Conservation (phyloP, 2,113 vertebrate genomes). For the Pseudonaja textilis region DNA sequence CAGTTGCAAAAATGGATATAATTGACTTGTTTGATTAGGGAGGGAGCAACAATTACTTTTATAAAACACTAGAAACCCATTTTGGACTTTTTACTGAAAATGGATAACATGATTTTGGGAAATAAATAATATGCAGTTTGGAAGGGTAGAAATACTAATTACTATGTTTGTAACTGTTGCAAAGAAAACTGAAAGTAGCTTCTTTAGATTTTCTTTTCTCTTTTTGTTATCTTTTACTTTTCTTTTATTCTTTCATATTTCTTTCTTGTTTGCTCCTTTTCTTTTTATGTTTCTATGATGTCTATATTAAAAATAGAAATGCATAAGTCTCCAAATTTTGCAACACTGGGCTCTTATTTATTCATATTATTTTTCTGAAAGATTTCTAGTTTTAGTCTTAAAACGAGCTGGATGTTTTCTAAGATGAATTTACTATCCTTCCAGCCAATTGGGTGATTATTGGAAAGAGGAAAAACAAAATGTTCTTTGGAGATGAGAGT, state of each 20-base stretch:
- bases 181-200: background rate
- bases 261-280: background rate
- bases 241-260: background rate
- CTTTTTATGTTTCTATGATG: background rate
- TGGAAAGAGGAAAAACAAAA: slow-evolving; percentile 47
- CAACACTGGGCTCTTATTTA: background rate
- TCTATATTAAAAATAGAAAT: background rate
- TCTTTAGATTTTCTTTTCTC: background rate
- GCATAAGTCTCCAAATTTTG: background rate
- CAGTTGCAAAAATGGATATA: background rate
- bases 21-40: background rate
- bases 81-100: background rate
- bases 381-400: background rate
- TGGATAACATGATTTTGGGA: background rate
- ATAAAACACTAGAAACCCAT: background rate
- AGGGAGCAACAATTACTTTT: background rate
- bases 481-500: slow-evolving; percentile 53
- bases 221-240: background rate
- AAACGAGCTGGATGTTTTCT: background rate
- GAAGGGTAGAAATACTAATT: background rate
- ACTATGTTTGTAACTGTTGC: background rate
- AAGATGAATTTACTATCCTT: background rate
- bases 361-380: background rate
- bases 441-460: background rate
- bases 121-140: background rate